Evolutionary conservation across 2,113 vertebrate species (phyloP), one percentile per base, ranked within the genome.

Genomic region (Origma solitaria): DNA sequence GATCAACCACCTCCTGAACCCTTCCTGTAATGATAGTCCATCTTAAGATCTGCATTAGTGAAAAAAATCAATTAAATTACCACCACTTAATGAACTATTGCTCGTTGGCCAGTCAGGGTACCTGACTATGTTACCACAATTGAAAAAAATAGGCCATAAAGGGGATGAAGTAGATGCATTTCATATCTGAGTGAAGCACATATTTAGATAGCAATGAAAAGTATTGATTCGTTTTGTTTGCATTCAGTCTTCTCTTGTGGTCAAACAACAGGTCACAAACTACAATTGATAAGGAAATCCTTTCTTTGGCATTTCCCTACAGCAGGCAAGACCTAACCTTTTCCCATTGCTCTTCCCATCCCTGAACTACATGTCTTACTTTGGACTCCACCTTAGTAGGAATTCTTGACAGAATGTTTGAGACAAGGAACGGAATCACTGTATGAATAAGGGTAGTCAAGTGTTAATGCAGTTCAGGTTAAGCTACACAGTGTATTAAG

Each of bases 51-150:
- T 60, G 50, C 75, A 91, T 93, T 95, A 95, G 49, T 56, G 65
- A 87, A 65, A 44, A 95, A 89, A 95, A 95, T 79, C 92, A 76
- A 95, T 95, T 82, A 84, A 82, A 91, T 94, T 89, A 25, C 69
- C 73, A 79, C 70, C 44, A 79, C 49, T 87, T 94, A 71, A 95
- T 82, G 69, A 94, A 66, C 65, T 71, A 75, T 68, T 89, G 1
- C 44, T 75, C 82, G 61, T 51, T 77, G 71, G 27, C 17, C 17
- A 57, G 60, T 68, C 65, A 85, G n/a, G 35, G 37, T 78, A 92
- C 49, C 44, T 56, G 60, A 66, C 38, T 77, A 9, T 15, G 17
- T 71, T 91, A 89, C 47, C 57, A 71, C 75, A 87, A 91, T 78
- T 68, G 5, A 94, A 89, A 78, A 82, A 88, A 81, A 58, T 28